A percentile compares a stretch with the other conserved stretches of the same genome.
Evolutionary conservation across 2,113 vertebrate genomes (phyloP).

Genomic region (Thermophis baileyi): DNA sequence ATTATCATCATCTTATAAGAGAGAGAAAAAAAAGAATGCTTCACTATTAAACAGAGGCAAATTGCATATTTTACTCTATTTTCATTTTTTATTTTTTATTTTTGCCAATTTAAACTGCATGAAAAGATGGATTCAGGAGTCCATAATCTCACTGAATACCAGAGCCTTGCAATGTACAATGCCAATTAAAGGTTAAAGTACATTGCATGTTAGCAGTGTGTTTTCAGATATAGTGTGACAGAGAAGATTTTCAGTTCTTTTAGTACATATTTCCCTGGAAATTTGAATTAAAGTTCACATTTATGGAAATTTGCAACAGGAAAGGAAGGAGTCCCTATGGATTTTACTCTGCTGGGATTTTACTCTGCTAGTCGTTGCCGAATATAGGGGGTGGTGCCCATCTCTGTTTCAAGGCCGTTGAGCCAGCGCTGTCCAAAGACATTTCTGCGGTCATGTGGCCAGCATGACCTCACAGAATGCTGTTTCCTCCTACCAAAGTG

Average conservation of each 20-base stretch:
- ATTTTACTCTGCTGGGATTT: not conserved
- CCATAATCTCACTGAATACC: not conserved
- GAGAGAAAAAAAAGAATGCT: not conserved
- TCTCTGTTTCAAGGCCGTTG: not conserved
- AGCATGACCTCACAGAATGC: not conserved
- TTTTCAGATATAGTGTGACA: not conserved
- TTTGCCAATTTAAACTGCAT: not conserved
- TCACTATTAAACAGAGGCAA: not conserved
- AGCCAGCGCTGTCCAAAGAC: not conserved
- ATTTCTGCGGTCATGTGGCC: not conserved
- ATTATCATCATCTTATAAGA: not conserved
- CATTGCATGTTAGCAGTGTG: not conserved
- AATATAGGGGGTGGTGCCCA: not conserved
- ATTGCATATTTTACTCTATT: not conserved
- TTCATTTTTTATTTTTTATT: not conserved
- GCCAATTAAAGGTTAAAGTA: not conserved
- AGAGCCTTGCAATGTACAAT: not conserved
- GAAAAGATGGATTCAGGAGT: not conserved
- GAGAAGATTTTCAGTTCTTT: not conserved
- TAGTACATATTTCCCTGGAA: not conserved
- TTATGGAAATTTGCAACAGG: not conserved
- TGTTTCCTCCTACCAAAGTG: not conserved
- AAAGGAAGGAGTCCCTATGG: not conserved
- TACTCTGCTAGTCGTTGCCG: not conserved
- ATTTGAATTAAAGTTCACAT: not conserved